A percentile compares a stretch with the other conserved stretches of the same genome.
phyloP scores from a whole-genome alignment of 2,888 invertebrate genomes.

The Eupithecia dodoneata region DNA sequence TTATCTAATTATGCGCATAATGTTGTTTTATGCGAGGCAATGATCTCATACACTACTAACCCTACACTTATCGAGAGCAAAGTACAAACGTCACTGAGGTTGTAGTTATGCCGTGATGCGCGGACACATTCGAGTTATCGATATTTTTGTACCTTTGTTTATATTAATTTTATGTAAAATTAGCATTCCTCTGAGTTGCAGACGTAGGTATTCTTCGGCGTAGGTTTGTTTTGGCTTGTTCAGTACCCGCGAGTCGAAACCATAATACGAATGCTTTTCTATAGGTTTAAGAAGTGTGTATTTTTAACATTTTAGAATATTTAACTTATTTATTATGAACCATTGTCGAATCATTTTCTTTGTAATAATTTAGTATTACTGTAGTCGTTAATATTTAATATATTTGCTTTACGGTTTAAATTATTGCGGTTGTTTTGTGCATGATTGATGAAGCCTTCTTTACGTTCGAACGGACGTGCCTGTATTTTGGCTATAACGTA shows the following conservation, averaged over 20 bases:
- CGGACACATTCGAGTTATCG: conserved; percentile 62
- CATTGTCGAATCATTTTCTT: conserved; percentile 81
- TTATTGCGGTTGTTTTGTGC: conserved; percentile 77
- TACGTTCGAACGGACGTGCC: conserved; percentile 76
- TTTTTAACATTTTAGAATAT: conserved; percentile 84
- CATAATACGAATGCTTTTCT: conserved; percentile 79
- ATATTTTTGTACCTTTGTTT: conserved; percentile 81
- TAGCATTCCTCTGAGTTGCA: conserved; percentile 74
- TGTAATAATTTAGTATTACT: conserved; percentile 81
- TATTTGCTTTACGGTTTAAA: conserved; percentile 81
- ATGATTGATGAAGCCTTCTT: conserved; percentile 75
- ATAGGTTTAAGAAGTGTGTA: conserved; percentile 83
- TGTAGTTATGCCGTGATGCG: conserved; percentile 41
- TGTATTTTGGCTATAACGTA: conserved; percentile 62
- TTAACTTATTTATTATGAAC: conserved; percentile 84
- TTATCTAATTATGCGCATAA: conserved; percentile 78
- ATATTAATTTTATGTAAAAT: conserved; percentile 70
- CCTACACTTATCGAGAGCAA: conserved; percentile 76
- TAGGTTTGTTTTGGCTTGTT: conserved; percentile 70
- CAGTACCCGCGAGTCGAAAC: conserved; percentile 48
- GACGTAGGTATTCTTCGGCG: conserved; percentile 41
- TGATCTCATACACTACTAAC: conserved; percentile 83
- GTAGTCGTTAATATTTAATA: conserved; percentile 82
- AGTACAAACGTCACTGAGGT: conserved; percentile 74
- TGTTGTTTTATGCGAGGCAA: conserved; percentile 71